phyloP scores from a whole-genome alignment of 2,113 vertebrate species.

The Tor tambroides region DNA sequence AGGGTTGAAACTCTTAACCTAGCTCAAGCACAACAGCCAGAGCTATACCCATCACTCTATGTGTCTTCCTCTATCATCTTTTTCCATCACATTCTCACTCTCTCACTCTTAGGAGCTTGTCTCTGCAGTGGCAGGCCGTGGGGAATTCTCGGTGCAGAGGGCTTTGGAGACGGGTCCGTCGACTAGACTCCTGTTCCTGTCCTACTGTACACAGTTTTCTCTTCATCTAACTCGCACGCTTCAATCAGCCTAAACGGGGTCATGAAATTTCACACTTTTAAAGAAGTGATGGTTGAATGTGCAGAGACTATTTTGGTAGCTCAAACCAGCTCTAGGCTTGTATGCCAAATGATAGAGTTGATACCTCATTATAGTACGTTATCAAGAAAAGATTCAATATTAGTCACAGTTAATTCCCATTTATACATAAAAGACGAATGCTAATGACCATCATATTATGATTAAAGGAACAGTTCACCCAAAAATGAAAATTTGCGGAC shows the following conservation, averaged over 20 bases:
- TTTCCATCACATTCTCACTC: background rate
- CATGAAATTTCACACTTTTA: background rate
- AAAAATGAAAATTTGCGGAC: background rate
- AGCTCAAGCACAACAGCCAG: conserved; percentile 4
- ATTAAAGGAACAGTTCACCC: background rate
- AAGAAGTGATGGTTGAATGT: background rate
- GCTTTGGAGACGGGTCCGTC: conserved; percentile 74
- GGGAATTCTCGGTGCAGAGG: conserved; percentile 77
- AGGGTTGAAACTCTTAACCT: background rate
- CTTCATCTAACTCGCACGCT: conserved; percentile 72
- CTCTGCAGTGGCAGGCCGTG: conserved; percentile 76
- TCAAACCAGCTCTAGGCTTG: background rate
- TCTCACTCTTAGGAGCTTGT: conserved; percentile 69
- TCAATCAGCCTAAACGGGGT: background rate
- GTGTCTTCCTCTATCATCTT: conserved; percentile 14
- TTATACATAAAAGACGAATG: conserved; percentile 3
- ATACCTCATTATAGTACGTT: background rate
- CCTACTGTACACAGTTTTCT: conserved; percentile 78
- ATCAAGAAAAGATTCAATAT: conserved; percentile 9
- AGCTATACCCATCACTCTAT: background rate
- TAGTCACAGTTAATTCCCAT: conserved; percentile 13
- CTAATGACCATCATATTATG: background rate
- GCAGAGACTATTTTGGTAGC: background rate
- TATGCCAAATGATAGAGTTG: background rate
- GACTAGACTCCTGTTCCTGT: conserved; percentile 74